Evolutionary conservation across 1,140 invertebrate genomes (phyloP).

Genomic region (Diorhabda carinulata): DNA sequence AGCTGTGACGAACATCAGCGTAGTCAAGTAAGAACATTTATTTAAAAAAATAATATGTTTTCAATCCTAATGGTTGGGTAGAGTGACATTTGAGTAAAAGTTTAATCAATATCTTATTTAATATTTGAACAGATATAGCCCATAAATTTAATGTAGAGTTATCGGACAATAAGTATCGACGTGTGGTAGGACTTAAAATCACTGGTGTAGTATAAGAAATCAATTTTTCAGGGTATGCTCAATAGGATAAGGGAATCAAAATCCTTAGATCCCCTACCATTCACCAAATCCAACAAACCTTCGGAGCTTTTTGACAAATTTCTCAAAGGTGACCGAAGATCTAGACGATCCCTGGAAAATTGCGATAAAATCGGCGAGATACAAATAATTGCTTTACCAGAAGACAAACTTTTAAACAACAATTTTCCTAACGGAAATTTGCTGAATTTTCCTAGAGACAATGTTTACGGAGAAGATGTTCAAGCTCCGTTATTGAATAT

Average conservation of each 20-base stretch:
- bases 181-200: too few relatives aligned
- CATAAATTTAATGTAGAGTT: too few relatives aligned
- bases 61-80: too few relatives aligned
- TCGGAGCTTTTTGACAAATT: conserved; percentile 27
- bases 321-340: conserved; percentile 17
- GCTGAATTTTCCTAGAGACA: conserved; percentile 42
- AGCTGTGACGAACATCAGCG: conserved; percentile 53
- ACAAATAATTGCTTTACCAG: conserved; percentile 47
- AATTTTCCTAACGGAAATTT: conserved; percentile 57
- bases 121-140: too few relatives aligned
- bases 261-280: conserved; percentile 52
- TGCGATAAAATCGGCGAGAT: conserved; percentile 49
- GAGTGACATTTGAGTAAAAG: too few relatives aligned
- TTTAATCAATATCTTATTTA: too few relatives aligned
- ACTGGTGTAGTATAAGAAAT: too few relatives aligned
- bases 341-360: conserved; percentile 39
- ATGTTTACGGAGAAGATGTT: conserved; percentile 47
- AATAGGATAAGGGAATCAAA: conserved; percentile 51
- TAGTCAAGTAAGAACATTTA: conserved; percentile 31
- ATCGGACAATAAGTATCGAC: too few relatives aligned
- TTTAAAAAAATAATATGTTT: too few relatives aligned
- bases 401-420: conserved; percentile 52
- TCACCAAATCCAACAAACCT: conserved; percentile 26
- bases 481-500: conserved; percentile 54
- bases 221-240: conserved; percentile 29